Conservation (phyloP, 2,888 invertebrate genomes). For the Brachylomia viminalis region DNA sequence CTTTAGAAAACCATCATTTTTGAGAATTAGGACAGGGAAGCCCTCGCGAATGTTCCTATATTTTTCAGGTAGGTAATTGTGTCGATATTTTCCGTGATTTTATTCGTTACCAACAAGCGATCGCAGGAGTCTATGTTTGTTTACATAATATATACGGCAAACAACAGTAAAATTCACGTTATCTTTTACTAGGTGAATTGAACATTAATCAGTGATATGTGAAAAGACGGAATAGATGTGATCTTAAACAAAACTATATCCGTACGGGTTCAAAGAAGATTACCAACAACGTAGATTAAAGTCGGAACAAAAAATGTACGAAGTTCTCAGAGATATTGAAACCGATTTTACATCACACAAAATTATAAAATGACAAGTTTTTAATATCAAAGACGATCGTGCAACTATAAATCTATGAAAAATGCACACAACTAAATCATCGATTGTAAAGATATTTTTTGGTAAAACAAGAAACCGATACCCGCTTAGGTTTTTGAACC, state of each 20-base stretch:
- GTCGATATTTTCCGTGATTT: constrained; percentile 23
- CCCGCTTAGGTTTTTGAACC: constrained; percentile 48
- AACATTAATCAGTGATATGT: not conserved
- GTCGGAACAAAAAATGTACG: not conserved
- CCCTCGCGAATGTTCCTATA: constrained; percentile 22
- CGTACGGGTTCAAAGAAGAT: not conserved
- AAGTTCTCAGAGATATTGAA: not conserved
- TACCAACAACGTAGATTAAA: not conserved
- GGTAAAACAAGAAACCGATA: constrained; percentile 6
- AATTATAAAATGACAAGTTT: not conserved
- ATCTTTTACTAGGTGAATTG: not conserved
- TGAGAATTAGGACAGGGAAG: constrained; percentile 40
- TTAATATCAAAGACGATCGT: not conserved
- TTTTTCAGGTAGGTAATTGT: constrained; percentile 25
- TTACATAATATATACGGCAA: constrained; percentile 12
- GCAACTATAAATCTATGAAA: not conserved
- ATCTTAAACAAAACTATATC: not conserved
- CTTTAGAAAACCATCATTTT: constrained; percentile 49
- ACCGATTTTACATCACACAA: not conserved
- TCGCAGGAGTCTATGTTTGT: constrained; percentile 37
- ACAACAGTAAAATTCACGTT: not conserved
- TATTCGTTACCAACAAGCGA: not conserved
- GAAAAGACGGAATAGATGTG: not conserved
- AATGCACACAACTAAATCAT: not conserved
- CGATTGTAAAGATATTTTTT: not conserved